Base-by-base conservation (phyloP, 1,140 invertebrate genomes). In the Bactericera cockerelli region DNA sequence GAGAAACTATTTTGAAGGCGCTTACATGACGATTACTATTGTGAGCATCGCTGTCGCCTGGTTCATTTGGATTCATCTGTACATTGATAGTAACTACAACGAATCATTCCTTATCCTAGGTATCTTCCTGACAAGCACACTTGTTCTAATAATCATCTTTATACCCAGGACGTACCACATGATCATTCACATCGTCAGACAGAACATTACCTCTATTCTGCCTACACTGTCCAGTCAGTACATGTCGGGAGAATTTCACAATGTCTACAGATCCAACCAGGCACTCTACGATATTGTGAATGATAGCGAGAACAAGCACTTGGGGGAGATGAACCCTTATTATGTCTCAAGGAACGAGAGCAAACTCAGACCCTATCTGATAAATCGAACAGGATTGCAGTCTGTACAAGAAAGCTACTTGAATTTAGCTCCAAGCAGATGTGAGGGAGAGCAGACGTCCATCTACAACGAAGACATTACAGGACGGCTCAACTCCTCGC, bases 131-230 rank as follows among this genome's bases (percentile, higher is more conserved):
- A 49, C 42, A 6, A 49, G 42, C 19, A 76, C 76, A 1, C 65
- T 73, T 0, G 70, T 80, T 28, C 71, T 81, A 16, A 62, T 77
- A 1, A 72, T 75, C 2, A 69, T 81, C 1, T 76, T 79, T 28
- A 72, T 80, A 57, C 79, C 79, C 2, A 73, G 77, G 58, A 74
- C 79, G 1, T 79, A 79, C 63, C 74, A 76, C 58, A 80, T 81
- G 71, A 67, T 76, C 0, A 71, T 68, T 0, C 69, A 72, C 28
- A 60, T 71, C 0, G 65, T 70, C 10, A 65, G 68, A 0, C 70
- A 71, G 3, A 74, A 72, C 55, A 63, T 66, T 16, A 67, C 62
- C 21, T 65, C 62, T 26, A 62, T 64, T 2, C 55, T 68, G 10
- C 68, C 66, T 2, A 63, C 65, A 26, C 58, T 64, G n/a, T 64